Evolutionary conservation across 1,140 invertebrate species (phyloP).

Genomic region (Platyscapa corneri): DNA sequence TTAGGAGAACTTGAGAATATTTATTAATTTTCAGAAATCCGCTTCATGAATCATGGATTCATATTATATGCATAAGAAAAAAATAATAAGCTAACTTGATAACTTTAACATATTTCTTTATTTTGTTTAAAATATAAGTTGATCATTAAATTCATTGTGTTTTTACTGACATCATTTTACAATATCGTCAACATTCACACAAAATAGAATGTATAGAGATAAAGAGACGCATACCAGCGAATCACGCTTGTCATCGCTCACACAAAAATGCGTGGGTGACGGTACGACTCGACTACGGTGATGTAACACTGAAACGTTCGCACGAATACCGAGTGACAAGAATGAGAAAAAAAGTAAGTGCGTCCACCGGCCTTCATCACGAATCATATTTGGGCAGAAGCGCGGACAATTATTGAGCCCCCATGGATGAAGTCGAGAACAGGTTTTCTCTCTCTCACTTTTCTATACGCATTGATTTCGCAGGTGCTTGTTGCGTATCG

Average conservation of each 20-base stretch:
- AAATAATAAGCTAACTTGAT: too few relatives aligned
- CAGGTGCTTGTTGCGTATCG: neutral
- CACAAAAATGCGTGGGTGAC: neutral
- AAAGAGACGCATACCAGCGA: too few relatives aligned
- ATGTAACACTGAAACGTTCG: slow-evolving; percentile 8
- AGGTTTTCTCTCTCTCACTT: neutral
- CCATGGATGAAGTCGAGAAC: neutral
- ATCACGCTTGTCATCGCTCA: neutral
- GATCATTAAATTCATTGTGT: too few relatives aligned
- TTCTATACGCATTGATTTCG: neutral
- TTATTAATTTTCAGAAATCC: too few relatives aligned
- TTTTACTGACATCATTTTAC: too few relatives aligned
- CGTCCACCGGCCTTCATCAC: neutral
- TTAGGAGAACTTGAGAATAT: too few relatives aligned
- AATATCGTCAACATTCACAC: neutral
- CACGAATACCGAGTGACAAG: slow-evolving; percentile 8
- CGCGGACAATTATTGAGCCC: neutral
- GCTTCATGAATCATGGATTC: neutral
- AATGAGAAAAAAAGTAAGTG: neutral
- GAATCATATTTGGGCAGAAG: neutral
- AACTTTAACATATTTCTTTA: too few relatives aligned
- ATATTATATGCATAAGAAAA: neutral
- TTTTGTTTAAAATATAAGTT: too few relatives aligned
- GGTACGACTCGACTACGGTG: slow-evolving; percentile 1
- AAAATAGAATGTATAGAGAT: too few relatives aligned